Evolutionary conservation across 2,888 invertebrate genomes (phyloP), one percentile per base, ranked within the genome.

Genomic region (Nomada flava): DNA sequence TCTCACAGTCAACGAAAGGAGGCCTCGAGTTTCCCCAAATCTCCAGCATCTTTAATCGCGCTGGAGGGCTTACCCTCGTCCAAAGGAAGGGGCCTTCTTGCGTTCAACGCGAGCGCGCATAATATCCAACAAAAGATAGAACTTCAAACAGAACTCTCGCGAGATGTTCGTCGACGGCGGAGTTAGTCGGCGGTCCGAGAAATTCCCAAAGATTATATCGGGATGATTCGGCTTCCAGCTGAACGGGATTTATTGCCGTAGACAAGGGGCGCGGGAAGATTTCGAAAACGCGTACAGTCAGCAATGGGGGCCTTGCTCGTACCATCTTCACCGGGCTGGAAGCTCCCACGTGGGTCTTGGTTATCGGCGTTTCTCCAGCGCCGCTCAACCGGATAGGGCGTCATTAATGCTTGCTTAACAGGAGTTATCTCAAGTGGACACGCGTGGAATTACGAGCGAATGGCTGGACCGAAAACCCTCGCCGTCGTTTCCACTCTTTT

Each of bases 351-450:
- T 63, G 76, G 36, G 77, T 65, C 68, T 57, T 62, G 83, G 82
- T 82, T 82, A 84, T 86, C 84, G 84, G 75, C 68, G 60, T 85
- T 83, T 71, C 81, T 65, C 77, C 81, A 74, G 81, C 76, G 82
- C 11, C 73, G 65, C 55, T 65, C 69, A 52, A 67, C 64, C 76
- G 82, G 78, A 76, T 50, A 60, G 74, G 72, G 80, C 64, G 84
- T 82, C 81, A 83, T 87, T 84, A 86, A 75, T 86, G 79, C 75
- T 87, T 89, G 89, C 90, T 90, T 90, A 90, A 85, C 84, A 81
- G 86, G 83, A 84, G 88, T 88, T 90, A 88, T 90, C 89, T 88
- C 79, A 79, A 83, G 82, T 78, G 86, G 83, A 84, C 83, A 88
- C 89, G 89, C 88, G 87, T 86, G 87, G 85, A 87, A 89, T 86